Evolutionary conservation across 2,113 vertebrate species (phyloP).

Genomic region (Nansenia antarctica): DNA sequence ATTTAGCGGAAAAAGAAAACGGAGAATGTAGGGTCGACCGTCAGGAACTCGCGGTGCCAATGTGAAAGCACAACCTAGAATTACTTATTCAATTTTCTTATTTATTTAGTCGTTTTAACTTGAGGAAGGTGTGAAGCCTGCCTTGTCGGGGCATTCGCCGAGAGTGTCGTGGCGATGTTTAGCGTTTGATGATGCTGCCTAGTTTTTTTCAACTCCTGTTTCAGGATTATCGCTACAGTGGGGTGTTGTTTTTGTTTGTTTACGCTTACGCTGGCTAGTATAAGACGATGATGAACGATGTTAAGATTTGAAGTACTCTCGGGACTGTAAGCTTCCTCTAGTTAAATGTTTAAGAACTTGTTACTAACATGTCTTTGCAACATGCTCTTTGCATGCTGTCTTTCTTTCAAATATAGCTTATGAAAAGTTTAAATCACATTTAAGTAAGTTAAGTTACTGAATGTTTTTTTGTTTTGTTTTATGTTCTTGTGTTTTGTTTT

Average conservation of each 20-base stretch:
- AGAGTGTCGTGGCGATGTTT: neutral
- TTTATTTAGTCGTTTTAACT: constrained; percentile 63
- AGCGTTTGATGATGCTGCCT: neutral
- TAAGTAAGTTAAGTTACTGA: neutral
- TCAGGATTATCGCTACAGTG: neutral
- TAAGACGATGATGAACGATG: neutral
- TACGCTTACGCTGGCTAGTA: constrained; percentile 21
- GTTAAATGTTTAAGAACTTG: constrained; percentile 35
- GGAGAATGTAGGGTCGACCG: neutral
- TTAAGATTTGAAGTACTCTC: neutral
- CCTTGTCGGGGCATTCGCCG: too few species aligned
- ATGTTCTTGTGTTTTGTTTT: constrained; percentile 42
- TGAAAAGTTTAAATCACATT: too few species aligned
- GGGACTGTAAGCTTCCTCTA: constrained; percentile 10
- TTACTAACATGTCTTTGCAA: constrained; percentile 28
- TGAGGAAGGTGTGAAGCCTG: constrained; percentile 21
- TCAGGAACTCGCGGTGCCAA: constrained; percentile 39
- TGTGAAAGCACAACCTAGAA: constrained; percentile 57
- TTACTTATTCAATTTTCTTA: constrained; percentile 49
- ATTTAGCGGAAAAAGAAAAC: neutral
- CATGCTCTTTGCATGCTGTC: constrained; percentile 56
- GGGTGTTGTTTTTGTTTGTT: constrained; percentile 36
- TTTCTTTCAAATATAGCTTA: constrained; percentile 48
- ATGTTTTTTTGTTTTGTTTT: neutral
- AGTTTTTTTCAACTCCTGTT: neutral